These are phyloP conservation scores for Theodoxus fluviatilis DNA, from an alignment of 2,888 invertebrate genomes.

Conservation along the genomic window DNA sequence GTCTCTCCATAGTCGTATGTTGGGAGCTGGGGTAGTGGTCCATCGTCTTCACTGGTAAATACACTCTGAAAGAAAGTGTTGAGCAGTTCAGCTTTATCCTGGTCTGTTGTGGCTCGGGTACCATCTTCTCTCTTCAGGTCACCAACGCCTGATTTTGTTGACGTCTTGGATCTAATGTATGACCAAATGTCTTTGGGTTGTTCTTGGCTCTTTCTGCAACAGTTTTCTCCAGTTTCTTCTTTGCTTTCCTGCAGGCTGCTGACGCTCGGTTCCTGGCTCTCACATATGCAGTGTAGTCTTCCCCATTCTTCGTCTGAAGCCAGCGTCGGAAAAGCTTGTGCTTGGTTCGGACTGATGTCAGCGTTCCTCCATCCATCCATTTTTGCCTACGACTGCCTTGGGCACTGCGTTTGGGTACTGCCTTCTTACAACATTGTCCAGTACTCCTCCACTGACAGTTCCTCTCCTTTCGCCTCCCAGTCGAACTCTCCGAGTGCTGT, in stretches of 20 bases:
- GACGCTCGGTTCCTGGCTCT: constrained; percentile 8
- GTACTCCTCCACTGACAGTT: background rate
- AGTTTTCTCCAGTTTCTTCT: background rate
- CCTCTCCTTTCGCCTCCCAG: constrained; percentile 1
- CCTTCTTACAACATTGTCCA: too few relatives aligned
- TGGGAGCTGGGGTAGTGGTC: background rate
- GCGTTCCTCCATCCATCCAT: constrained; percentile 18
- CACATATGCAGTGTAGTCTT: constrained; percentile 6
- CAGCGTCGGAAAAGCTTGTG: constrained; percentile 3
- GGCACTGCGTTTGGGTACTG: background rate
- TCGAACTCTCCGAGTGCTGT: constrained; percentile 2
- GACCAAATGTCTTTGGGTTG: constrained; percentile 10
- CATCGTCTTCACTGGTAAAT: background rate
- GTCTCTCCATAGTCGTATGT: background rate
- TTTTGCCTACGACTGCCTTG: background rate
- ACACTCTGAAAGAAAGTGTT: constrained; percentile 19
- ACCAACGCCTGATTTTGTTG: background rate
- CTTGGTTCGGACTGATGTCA: constrained; percentile 8
- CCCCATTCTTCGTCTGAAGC: background rate
- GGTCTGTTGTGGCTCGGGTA: constrained; percentile 4
- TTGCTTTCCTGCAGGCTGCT: constrained; percentile 1
- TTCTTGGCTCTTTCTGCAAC: constrained; percentile 1
- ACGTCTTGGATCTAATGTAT: background rate
- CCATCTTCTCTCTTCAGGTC: constrained; percentile 13
- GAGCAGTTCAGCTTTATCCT: constrained; percentile 13